phyloP scores from a whole-genome alignment of 1,140 invertebrate genomes.

The Nomia melanderi region DNA sequence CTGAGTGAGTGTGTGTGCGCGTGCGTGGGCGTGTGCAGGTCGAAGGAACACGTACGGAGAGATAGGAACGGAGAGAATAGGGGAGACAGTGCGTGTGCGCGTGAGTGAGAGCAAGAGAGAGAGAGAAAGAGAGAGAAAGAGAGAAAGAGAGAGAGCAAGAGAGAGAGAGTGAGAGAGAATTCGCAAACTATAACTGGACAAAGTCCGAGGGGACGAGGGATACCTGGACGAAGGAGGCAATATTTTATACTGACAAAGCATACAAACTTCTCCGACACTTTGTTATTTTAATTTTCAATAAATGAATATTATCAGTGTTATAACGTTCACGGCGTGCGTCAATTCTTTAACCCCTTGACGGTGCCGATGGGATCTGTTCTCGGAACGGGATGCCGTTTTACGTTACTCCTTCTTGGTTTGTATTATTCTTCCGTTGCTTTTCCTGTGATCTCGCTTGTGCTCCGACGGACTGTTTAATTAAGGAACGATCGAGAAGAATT shows the following conservation, averaged over 20 bases:
- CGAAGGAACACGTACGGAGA: no score
- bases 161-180: no score
- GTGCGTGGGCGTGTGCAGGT: not conserved
- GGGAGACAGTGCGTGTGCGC: no score
- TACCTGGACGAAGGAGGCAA: constrained; percentile 41
- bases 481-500: no score
- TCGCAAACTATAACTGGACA: constrained; percentile 18
- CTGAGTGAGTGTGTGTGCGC: not conserved
- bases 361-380: no score
- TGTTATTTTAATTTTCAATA: constrained; percentile 47
- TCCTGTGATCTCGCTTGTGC: no score
- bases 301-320: constrained; percentile 45
- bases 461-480: no score
- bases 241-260: constrained; percentile 42
- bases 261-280: constrained; percentile 36
- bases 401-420: no score
- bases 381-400: no score
- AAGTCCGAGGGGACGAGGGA: constrained; percentile 10
- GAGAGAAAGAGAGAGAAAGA: not conserved
- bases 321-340: constrained; percentile 8
- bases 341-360: not conserved
- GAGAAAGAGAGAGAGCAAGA: not conserved
- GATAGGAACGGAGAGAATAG: no score
- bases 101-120: not conserved
- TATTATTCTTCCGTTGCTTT: no score